A percentile compares a stretch with the other conserved stretches of the same genome.
These are phyloP conservation scores for Chrysopilus asiliformis DNA, from an alignment of 2,888 invertebrate genomes.

Conservation along the genomic window DNA sequence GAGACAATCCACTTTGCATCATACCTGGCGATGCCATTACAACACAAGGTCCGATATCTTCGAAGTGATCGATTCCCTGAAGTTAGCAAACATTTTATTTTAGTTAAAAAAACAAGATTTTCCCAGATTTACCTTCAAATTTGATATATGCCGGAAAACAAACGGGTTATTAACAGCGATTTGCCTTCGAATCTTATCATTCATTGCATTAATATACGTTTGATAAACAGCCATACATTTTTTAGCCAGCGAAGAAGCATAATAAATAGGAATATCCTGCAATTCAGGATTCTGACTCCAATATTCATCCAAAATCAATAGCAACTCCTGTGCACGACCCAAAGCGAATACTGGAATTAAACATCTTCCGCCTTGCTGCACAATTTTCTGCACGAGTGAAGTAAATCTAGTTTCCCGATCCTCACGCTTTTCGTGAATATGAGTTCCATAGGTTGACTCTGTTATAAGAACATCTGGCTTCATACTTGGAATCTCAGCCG, in stretches of 20 bases:
- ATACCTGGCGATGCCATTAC: constrained; percentile 99
- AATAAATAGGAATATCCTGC: constrained; percentile 98
- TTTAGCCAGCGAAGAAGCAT: constrained; percentile 96
- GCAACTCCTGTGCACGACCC: constrained; percentile 90
- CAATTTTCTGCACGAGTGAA: constrained; percentile 85
- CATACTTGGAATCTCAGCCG: constrained; percentile 93
- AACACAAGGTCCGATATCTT: constrained; percentile 99
- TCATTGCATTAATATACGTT: constrained; percentile 99
- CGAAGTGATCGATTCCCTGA: constrained; percentile 96
- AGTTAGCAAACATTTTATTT: background rate
- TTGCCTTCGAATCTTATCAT: constrained; percentile 89
- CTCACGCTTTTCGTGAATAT: constrained; percentile 96
- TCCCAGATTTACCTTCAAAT: constrained; percentile 49
- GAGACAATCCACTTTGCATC: constrained; percentile 97
- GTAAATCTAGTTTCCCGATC: constrained; percentile 93
- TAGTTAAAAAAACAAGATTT: background rate
- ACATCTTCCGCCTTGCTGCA: constrained; percentile 92
- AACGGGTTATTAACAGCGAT: constrained; percentile 98
- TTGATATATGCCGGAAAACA: constrained; percentile 94
- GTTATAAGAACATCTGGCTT: constrained; percentile 95
- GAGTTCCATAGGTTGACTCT: constrained; percentile 98
- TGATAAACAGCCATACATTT: constrained; percentile 99
- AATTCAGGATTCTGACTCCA: constrained; percentile 96
- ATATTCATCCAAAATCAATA: constrained; percentile 92
- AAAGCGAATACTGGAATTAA: constrained; percentile 97